Base-by-base conservation (phyloP, 2,797 vertebrate genomes). In the Pantherophis vulpinus region DNA sequence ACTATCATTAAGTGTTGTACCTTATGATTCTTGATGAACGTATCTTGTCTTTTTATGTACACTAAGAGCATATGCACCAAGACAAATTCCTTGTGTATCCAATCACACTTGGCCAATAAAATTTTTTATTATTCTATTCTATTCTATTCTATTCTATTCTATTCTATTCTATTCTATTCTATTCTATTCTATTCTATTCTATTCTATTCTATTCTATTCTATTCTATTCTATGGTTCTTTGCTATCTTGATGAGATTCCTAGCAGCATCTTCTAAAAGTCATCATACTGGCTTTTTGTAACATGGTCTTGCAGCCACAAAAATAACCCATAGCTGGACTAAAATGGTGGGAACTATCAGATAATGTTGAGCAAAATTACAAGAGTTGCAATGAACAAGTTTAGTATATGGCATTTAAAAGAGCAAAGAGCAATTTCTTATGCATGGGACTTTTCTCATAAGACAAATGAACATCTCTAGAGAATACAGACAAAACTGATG, bases 31-130 rank as follows among this genome's bases (percentile, higher is more conserved):
- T 51, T 51, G 47, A 51, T 7, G 47, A 51, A 51, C 6, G 47
- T 51, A 51, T 51, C 47, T 51, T 51, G 1, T 51, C 47, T 51
- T 51, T 51, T 51, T 51, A 51, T 51, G 47, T 51, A 51, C 47
- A 51, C 47, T 51, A 7, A 51, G 0, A 51, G 7, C 47, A 0
- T 51, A 51, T 51, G 0, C 0, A 51, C 47, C 47, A 51, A 51
- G 47, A 51, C 47, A 51, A 51, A 51, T 51, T 51, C 47, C 47
- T 51, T 51, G 6, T 51, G 47, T 51, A 1, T 51, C 0, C 47
- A 51, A 51, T 51, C 6, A 51, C 6, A 51, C 47, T 51, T 51
- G 47, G 47, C 47, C 47, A 51, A 51, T 7, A 51, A 51, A 51
- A 7, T 8, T 1, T 51, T 51, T 5, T 51, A 47, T 47, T 47